A percentile compares a stretch with the other conserved stretches of the same genome.
These are phyloP conservation scores for Cantharis flavilabris DNA, from an alignment of 2,888 invertebrate species.

Conservation along the genomic window DNA sequence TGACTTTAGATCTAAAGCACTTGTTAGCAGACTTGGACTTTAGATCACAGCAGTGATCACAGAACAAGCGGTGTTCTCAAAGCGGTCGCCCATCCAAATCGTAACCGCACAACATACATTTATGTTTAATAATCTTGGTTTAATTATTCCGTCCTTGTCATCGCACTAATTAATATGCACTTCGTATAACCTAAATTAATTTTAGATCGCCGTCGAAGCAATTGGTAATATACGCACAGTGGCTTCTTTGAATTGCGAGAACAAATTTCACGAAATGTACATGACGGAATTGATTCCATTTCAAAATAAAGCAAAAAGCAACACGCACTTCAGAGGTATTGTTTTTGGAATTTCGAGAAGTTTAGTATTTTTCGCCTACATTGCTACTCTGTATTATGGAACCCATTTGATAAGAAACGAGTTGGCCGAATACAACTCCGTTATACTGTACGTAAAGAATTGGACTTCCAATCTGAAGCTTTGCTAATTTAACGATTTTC, in stretches of 20 bases:
- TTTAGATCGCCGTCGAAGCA: conserved; percentile 76
- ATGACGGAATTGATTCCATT: conserved; percentile 64
- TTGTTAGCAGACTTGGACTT: too few relatives aligned
- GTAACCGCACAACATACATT: too few relatives aligned
- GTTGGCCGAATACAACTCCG: conserved; percentile 60
- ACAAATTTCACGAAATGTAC: conserved; percentile 68
- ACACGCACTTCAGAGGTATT: conserved; percentile 69
- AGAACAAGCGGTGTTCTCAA: too few relatives aligned
- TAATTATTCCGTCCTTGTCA: neutral
- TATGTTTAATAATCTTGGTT: neutral
- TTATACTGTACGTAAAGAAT: conserved; percentile 67
- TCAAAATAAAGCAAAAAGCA: conserved; percentile 61
- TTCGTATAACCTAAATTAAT: conserved; percentile 7
- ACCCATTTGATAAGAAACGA: conserved; percentile 67
- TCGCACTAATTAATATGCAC: neutral
- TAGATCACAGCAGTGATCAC: too few relatives aligned
- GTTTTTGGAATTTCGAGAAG: conserved; percentile 73
- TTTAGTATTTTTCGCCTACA: conserved; percentile 72
- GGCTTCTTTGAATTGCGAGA: conserved; percentile 72
- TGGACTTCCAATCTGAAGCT: neutral
- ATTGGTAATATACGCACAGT: conserved; percentile 80
- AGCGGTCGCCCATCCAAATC: too few relatives aligned
- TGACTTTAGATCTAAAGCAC: too few relatives aligned
- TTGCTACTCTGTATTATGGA: conserved; percentile 74
- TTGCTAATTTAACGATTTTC: neutral